Base-by-base conservation (phyloP, 1,140 invertebrate genomes). In the Trichogramma pretiosum region DNA sequence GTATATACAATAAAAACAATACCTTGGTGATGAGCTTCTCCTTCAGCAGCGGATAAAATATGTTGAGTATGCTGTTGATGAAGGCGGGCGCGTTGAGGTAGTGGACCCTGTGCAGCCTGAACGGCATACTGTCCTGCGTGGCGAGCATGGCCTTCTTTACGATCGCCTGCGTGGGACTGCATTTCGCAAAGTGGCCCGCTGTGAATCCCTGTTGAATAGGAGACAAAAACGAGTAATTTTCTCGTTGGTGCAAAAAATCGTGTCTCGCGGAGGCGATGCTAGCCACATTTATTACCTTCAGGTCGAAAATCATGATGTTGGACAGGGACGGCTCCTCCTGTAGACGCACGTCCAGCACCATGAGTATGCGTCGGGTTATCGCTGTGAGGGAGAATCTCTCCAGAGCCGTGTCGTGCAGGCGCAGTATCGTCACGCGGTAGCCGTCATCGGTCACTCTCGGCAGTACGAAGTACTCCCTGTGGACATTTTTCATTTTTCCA, bases 381-480 rank as follows among this genome's bases (percentile, higher is more conserved):
- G 60, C 49, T 52, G 64, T 63, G 4, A 72, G 38, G 9, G 61
- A 67, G 46, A 70, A 71, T 9, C 56, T 64, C 2, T 71, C 65
- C 16, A 66, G 35, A 1, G 53, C 35, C 2, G 48, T 57, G 16
- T 72, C 59, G 36, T 56, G 58, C 24, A 74, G 30, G 14, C 64
- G 60, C 0, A 66, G 46, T 36, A 74, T 50, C 7, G 62, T 64
- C 2, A 73, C 69, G 33, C 72, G 60, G 23, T 72, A 60, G 16
- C 72, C 71, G 36, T 72, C 68, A 9, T 63, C 55, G 0, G 68
- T 72, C 26, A 73, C 49, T 3, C 63, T 68, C 34, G 71, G 71
- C 13, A 73, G 19, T 4, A 65, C 33, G 33, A 70, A 66, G 39
- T 63, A 70, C 37, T 69, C 46, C 38, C 70, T 73, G 41, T 19